Base-by-base conservation (phyloP, 2,113 vertebrate genomes). In the Sprattus sprattus region DNA sequence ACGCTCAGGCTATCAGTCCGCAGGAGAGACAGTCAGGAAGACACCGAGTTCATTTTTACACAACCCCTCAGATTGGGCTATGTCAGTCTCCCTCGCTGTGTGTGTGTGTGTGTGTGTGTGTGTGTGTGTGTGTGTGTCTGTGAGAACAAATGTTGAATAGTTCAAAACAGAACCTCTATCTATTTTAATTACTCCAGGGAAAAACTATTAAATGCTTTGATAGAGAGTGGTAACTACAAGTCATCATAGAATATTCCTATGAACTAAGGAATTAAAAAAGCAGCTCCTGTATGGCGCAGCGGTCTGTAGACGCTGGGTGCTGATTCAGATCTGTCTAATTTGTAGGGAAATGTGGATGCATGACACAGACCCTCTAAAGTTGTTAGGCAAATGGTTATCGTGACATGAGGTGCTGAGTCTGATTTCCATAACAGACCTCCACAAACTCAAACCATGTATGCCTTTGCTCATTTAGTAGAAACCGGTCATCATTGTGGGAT, bases 371-470 rank as follows among this genome's bases (percentile, higher is more conserved):
- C 88, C 93, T 57, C 87, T 83, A 84, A 39, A 89, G 81, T 91
- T 90, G 92, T 93, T 93, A 94, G 85, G 91, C 91, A 95, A 94
- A 93, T 94, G 15, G 83, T 85, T 80, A 18, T 9, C 67, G 87
- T 91, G 78, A 87, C 83, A 85, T 64, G 82, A 85, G n/a, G 86
- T 45, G 78, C 81, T 82, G 32, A 49, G 84, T 81, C 80, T 90
- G n/a, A 93, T 94, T 94, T 94, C 60, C 93, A 89, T 94, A 92
- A 87, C 88, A 52, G 85, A 83, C 85, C 88, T 81, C 82, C 86
- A 84, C 45, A 83, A 10, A 75, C 71, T 71, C 28, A 15, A 10
- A 78, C 11, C 11, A 39, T 32, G 11, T 28, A 39, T 44, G 71
- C 28, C 11, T 28, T 25, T 28, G n/a, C 10, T 67, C n/a, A 25